phyloP scores from a whole-genome alignment of 1,140 invertebrate genomes.

The Eriocheir sinensis region DNA sequence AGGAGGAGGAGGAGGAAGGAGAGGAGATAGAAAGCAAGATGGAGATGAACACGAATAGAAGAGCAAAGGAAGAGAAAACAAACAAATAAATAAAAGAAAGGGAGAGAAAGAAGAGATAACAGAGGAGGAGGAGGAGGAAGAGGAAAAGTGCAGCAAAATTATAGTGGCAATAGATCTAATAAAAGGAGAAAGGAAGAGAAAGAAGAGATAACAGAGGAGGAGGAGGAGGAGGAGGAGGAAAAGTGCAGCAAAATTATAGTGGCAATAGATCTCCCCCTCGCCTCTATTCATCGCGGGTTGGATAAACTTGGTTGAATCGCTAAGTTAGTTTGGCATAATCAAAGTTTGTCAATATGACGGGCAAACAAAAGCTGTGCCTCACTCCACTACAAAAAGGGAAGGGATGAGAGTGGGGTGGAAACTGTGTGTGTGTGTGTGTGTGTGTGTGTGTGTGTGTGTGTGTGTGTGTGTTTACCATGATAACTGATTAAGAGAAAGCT shows the following conservation, averaged over 20 bases:
- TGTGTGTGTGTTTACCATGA: slow-evolving; percentile 9
- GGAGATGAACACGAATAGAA: neutral
- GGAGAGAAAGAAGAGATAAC: neutral
- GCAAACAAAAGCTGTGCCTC: neutral
- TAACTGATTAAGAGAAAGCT: no score
- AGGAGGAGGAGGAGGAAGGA: slow-evolving; percentile 8
- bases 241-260: neutral
- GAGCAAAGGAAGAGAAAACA: neutral
- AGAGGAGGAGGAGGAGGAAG: neutral
- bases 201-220: neutral
- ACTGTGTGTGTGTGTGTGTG: slow-evolving; percentile 17
- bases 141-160: neutral
- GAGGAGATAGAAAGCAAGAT: neutral
- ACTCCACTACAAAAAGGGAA: neutral
- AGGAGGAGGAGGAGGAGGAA: neutral
- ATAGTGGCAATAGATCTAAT: no score
- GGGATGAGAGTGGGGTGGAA: no score
- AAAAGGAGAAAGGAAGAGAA: no score
- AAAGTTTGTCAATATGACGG: neutral
- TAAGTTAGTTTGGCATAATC: neutral
- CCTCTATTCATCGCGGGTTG: neutral
- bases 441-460: slow-evolving; percentile 22
- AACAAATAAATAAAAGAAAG: neutral
- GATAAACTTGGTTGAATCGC: neutral
- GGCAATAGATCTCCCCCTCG: neutral